Evolutionary conservation across 53 echinoderm and acorn worm genomes (phyloP).

Genomic region (Patiria pectinifera): DNA sequence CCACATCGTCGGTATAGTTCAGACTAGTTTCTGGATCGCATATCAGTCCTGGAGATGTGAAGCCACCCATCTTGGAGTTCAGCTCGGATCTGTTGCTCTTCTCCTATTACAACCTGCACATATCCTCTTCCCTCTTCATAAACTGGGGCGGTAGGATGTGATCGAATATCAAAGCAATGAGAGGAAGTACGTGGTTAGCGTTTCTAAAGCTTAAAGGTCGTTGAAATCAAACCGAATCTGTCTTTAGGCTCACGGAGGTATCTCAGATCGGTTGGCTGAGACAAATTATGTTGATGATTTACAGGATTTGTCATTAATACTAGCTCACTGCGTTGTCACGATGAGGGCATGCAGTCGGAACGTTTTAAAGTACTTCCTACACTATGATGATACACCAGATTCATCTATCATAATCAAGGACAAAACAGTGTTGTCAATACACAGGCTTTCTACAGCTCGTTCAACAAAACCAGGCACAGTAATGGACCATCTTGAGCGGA

Average conservation of each 20-base stretch:
- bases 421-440: too few species aligned
- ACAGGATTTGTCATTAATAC: not conserved
- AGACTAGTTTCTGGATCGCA: not conserved
- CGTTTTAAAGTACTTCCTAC: too few species aligned
- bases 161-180: not conserved
- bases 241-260: not conserved
- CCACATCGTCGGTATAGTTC: conserved; percentile 22
- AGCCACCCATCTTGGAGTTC: conserved; percentile 13
- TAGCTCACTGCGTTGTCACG: too few species aligned
- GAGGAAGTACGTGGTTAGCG: not conserved
- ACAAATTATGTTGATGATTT: not conserved
- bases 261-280: not conserved
- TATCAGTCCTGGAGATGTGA: not conserved
- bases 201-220: not conserved
- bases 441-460: too few species aligned
- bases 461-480: too few species aligned
- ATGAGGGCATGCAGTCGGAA: too few species aligned
- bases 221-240: not conserved
- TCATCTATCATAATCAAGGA: too few species aligned
- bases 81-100: not conserved
- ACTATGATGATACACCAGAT: too few species aligned
- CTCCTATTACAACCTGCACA: not conserved
- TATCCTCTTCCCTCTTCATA: not conserved
- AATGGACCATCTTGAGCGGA: too few species aligned
- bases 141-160: not conserved